Evolutionary conservation across 2,888 invertebrate genomes (phyloP), one percentile per base, ranked within the genome.

Genomic region (Pycnomerus fuliginosus): DNA sequence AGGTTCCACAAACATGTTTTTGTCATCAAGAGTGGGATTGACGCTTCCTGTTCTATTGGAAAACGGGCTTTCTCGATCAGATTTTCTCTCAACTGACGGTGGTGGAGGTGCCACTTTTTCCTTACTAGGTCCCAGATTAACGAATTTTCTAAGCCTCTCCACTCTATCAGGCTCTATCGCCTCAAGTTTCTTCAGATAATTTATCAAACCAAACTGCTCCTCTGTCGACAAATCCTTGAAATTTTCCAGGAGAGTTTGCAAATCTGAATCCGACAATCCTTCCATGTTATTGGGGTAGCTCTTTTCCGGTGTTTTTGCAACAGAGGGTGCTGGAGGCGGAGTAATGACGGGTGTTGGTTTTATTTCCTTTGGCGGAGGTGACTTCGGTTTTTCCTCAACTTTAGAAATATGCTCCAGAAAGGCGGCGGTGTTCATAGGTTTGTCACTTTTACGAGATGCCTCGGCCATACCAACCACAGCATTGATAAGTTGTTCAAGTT

Each of bases 161-260:
- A 90, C 90, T n/a, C 89, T 79, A 24, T 78, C 74, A 0, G 89
- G 87, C 64, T 90, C 85, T 2, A 80, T 80, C 0, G 82, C 81
- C 66, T 91, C 90, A 23, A 91, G 67, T 65, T 89, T 89, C 64
- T 89, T 89, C 44, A 91, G 67, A 64, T 90, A 90, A 1, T 83
- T 83, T 17, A 91, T 90, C 2, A 91, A 76, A 55, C 86, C 85
- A 64, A 88, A 86, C 61, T 91, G 90, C 65, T 91, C 90, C 50
- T 89, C 87, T 0, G 82, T 80, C 0, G 85, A 85, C 8, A 91
- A 69, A 58, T 89, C 87, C 65, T 87, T 88, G 56, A 86, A 87
- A 64, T 90, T 90, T 66, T 88, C 87, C 40, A 91, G 67, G 1
- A 90, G 70, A 0, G 87, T 84, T 64, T 90, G 87, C 30, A 91